Base-by-base conservation (phyloP, 2,113 vertebrate species). In the Gymnarchus niloticus region DNA sequence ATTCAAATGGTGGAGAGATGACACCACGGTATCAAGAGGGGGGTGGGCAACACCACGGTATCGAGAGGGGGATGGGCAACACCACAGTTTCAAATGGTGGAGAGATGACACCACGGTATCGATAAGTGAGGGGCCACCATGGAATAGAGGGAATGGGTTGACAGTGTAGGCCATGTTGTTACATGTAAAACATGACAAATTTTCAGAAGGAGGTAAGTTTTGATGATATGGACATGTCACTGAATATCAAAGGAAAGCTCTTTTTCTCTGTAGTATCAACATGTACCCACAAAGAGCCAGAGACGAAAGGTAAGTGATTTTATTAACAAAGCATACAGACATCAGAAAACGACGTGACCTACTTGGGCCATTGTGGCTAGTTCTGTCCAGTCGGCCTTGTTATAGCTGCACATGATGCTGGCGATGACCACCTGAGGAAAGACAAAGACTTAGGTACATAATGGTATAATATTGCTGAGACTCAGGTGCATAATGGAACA, bases 331-430 rank as follows among this genome's bases (percentile, higher is more conserved):
- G 89, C 59, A 86, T 88, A 33, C 83, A 84, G 85, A 83, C 87
- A 90, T 85, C 88, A 88, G 84, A 91, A 87, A 5, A 77, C 86
- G 21, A 78, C 14, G 69, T 17, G 48, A 90, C 85, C 87, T 83
- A 97, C 96, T 96, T 96, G 93, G 88, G 96, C 96, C 95, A 93
- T 95, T 91, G 94, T 94, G 85, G 96, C 93, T 90, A 97, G 96
- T 89, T 95, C 92, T 82, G 91, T 94, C 96, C 96, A 97, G 91
- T 96, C 96, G 1, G 92, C 91, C 88, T 89, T 96, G 91, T 89
- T 96, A 83, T 96, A 96, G 89, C 91, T 94, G 93, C 96, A 96
- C 96, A 97, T 97, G 91, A 97, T 95, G 88, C 95, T 97, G 65
- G 96, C 94, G 88, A 97, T 96, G 88, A 97, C 81, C 87, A 97